Percentiles rank a stretch among this genome's conserved stretches.
Conservation (phyloP, 2,888 invertebrate species). For the Cactoblastis cactorum region DNA sequence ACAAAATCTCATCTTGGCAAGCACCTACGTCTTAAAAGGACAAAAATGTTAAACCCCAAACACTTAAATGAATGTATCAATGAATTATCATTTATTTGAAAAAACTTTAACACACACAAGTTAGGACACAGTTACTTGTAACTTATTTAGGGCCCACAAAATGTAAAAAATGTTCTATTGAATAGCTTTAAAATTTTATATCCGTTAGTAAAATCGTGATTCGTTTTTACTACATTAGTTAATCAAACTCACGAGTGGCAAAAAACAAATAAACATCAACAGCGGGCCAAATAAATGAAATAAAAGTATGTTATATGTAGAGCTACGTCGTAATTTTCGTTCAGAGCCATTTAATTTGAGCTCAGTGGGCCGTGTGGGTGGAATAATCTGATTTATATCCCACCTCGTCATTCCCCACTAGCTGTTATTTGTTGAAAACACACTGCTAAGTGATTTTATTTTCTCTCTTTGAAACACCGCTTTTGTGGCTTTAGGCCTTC, state of each 20-base stretch:
- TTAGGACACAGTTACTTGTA: too few species aligned
- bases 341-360: conserved; percentile 59
- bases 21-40: too few species aligned
- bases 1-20: too few species aligned
- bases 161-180: too few species aligned
- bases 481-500: not conserved
- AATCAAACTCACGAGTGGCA: not conserved
- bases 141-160: too few species aligned
- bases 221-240: not conserved
- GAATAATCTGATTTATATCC: conserved; percentile 66
- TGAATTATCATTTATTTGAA: too few species aligned
- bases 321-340: conserved; percentile 60
- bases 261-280: conserved; percentile 6
- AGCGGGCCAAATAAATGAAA: conserved; percentile 17
- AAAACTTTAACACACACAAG: too few species aligned
- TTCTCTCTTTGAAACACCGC: conserved; percentile 25
- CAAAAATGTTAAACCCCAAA: too few species aligned
- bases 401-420: conserved; percentile 45
- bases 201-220: too few species aligned
- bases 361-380: conserved; percentile 42
- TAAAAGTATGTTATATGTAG: conserved; percentile 35
- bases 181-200: too few species aligned
- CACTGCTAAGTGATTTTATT: conserved; percentile 42
- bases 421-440: conserved; percentile 53
- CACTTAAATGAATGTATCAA: too few species aligned